These are phyloP conservation scores for Megaceryle maxima DNA, from an alignment of 2,113 vertebrate genomes.

Conservation along the genomic window DNA sequence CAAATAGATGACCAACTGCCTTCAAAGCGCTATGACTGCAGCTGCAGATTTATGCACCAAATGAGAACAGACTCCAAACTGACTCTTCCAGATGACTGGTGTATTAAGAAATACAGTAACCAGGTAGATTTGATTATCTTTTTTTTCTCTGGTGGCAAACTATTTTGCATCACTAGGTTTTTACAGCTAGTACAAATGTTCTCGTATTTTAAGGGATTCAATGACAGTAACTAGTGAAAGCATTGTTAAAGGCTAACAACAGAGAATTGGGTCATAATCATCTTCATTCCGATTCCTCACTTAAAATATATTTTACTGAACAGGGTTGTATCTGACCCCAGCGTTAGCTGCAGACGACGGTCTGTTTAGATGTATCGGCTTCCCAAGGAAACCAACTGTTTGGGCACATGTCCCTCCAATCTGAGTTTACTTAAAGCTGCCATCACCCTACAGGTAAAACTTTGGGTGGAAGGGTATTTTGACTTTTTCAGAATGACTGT, in stretches of 20 bases:
- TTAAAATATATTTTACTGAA: background rate
- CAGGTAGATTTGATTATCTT: background rate
- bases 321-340: background rate
- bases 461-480: background rate
- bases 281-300: background rate
- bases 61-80: background rate
- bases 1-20: background rate
- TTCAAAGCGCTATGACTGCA: accelerated
- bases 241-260: background rate
- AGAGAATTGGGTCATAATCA: background rate
- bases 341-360: background rate
- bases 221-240: background rate
- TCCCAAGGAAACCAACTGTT: background rate
- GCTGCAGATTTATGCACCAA: background rate
- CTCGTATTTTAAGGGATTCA: background rate
- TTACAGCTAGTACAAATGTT: background rate
- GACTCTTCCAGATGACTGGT: background rate
- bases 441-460: background rate
- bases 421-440: background rate
- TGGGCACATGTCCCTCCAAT: background rate
- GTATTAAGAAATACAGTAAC: background rate
- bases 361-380: background rate
- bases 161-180: background rate
- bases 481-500: background rate
- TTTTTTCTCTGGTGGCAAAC: background rate